phyloP scores from a whole-genome alignment of 2,113 vertebrate genomes.

The Dasypus novemcinctus region DNA sequence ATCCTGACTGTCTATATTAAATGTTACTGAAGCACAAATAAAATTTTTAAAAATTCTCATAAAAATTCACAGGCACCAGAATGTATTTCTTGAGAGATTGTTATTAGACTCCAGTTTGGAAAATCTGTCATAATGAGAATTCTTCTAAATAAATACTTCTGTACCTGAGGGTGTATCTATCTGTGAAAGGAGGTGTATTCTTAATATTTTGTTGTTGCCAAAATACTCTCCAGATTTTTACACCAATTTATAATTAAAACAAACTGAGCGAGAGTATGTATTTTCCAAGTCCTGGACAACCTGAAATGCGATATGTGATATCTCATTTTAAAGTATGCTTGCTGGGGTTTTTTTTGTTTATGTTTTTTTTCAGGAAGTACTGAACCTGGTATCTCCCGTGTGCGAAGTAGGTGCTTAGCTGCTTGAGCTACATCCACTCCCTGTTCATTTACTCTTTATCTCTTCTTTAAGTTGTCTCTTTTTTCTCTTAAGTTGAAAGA shows the following conservation, averaged over 20 bases:
- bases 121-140: neutral
- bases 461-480: neutral
- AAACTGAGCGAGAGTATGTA: neutral
- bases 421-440: too few species aligned
- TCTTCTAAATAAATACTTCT: neutral
- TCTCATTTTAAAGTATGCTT: neutral
- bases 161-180: neutral
- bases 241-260: neutral
- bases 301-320: neutral
- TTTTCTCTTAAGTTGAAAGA: neutral
- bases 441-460: neutral
- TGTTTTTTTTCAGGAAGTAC: too few species aligned
- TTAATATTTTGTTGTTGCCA: neutral
- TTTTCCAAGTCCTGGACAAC: neutral
- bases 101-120: neutral
- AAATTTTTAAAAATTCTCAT: neutral
- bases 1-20: neutral
- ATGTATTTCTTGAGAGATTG: neutral
- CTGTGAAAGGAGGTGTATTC: neutral
- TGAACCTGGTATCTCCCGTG: too few species aligned
- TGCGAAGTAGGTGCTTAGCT: too few species aligned
- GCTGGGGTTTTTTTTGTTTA: too few species aligned
- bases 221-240: neutral
- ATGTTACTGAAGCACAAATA: neutral
- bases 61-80: neutral